Conservation (phyloP, 64 coral and sea anemone genomes). For the Montipora efflorescens region DNA sequence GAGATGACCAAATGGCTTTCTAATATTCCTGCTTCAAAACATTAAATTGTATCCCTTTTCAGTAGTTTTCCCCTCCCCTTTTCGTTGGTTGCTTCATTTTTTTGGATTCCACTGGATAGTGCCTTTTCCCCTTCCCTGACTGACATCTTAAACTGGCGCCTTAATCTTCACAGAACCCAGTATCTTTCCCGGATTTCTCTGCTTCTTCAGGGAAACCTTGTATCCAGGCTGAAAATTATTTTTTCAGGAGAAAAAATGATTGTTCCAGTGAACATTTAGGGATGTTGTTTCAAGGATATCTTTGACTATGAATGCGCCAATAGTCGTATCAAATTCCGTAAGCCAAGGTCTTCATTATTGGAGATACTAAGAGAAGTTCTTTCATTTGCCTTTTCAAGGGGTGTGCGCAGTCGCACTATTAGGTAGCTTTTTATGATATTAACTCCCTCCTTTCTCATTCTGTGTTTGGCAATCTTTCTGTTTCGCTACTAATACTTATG, state of each 20-base stretch:
- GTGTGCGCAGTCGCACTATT: too few species aligned
- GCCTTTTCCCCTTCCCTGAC: too few species aligned
- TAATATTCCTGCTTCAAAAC: neutral
- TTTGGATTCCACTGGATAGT: neutral
- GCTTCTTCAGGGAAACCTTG: neutral
- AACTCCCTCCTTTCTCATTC: neutral
- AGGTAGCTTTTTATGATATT: neutral
- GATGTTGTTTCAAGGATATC: too few species aligned
- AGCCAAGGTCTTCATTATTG: too few species aligned
- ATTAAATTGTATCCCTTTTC: neutral
- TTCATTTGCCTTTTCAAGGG: too few species aligned
- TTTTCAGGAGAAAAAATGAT: too few species aligned
- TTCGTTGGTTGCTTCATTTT: neutral
- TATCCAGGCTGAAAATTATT: neutral
- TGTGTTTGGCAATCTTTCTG: too few species aligned
- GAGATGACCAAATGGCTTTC: neutral
- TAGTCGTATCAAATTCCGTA: too few species aligned
- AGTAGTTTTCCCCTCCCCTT: neutral
- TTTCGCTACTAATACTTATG: too few species aligned
- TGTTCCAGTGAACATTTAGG: too few species aligned
- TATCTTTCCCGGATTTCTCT: neutral
- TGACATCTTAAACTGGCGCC: neutral
- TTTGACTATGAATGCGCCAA: too few species aligned
- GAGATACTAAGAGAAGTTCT: too few species aligned
- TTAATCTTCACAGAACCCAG: neutral